These are phyloP conservation scores for Embiotoca jacksoni DNA, from an alignment of 2,113 vertebrate genomes.

Conservation along the genomic window DNA sequence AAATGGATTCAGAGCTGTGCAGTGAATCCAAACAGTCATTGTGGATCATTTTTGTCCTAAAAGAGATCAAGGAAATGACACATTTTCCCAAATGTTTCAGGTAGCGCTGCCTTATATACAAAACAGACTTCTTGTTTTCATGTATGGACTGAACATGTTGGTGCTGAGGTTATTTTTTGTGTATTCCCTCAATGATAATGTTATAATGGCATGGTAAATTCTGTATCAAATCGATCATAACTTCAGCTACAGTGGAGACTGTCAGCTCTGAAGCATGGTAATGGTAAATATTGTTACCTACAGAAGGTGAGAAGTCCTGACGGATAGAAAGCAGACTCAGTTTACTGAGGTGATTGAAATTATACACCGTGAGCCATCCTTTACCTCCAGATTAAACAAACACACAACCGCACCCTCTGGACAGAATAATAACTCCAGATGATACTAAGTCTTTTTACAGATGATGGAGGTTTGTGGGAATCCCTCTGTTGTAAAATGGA, in stretches of 20 bases:
- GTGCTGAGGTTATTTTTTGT: no score
- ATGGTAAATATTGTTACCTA: slow-evolving; percentile 24
- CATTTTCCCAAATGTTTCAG: slow-evolving; percentile 5
- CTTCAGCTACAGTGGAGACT: not conserved
- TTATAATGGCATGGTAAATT: no score
- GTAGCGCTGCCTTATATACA: not conserved
- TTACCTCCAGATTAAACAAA: slow-evolving; percentile 37
- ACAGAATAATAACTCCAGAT: slow-evolving; percentile 19
- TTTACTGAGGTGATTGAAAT: slow-evolving; percentile 38
- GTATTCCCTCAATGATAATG: no score
- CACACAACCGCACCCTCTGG: slow-evolving; percentile 18
- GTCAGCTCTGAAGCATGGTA: not conserved
- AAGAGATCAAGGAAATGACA: slow-evolving; percentile 18
- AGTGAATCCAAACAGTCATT: slow-evolving; percentile 31
- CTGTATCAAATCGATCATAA: not conserved
- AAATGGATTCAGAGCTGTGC: slow-evolving; percentile 25
- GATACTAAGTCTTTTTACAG: slow-evolving; percentile 1
- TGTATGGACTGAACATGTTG: not conserved
- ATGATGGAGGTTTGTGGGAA: slow-evolving; percentile 11
- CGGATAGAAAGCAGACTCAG: slow-evolving; percentile 34
- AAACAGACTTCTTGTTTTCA: not conserved
- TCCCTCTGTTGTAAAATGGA: not conserved
- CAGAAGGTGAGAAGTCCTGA: slow-evolving; percentile 19
- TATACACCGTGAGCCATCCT: slow-evolving; percentile 16
- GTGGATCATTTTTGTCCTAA: slow-evolving; percentile 6